phyloP scores from a whole-genome alignment of 2,797 vertebrate genomes.

The Oceanodroma leucorhoa region DNA sequence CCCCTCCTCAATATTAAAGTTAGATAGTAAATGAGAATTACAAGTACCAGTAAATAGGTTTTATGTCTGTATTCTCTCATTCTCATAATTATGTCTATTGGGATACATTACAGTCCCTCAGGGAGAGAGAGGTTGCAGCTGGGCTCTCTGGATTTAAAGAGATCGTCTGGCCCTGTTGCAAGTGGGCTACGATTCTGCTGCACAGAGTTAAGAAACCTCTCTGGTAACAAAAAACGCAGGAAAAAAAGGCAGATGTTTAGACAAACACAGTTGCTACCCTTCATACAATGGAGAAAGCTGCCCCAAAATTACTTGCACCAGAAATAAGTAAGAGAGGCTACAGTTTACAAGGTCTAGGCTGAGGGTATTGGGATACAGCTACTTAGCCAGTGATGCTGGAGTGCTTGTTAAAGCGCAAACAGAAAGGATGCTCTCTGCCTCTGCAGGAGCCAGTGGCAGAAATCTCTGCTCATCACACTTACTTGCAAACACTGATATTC shows the following conservation, averaged over 20 bases:
- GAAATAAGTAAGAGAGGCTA: background rate
- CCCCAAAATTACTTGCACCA: background rate
- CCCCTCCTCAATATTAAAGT: background rate
- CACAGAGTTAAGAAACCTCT: background rate
- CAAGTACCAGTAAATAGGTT: background rate
- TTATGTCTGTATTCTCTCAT: background rate
- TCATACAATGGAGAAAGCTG: background rate
- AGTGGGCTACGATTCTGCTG: background rate
- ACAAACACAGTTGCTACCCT: background rate
- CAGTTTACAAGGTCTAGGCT: background rate
- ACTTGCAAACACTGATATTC: background rate
- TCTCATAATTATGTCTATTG: background rate
- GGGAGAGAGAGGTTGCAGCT: background rate
- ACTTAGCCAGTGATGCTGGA: background rate
- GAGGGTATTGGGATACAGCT: background rate
- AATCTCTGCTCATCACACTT: background rate
- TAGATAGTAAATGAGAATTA: background rate
- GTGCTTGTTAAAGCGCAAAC: accelerated
- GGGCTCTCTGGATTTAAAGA: background rate
- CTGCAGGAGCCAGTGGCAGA: background rate
- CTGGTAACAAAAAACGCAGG: background rate
- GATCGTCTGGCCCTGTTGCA: background rate
- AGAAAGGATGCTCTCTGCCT: background rate
- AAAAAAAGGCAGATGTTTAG: background rate
- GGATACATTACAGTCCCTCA: background rate